phyloP scores from a whole-genome alignment of 2,888 invertebrate species.

The Luffia ferchaultella region DNA sequence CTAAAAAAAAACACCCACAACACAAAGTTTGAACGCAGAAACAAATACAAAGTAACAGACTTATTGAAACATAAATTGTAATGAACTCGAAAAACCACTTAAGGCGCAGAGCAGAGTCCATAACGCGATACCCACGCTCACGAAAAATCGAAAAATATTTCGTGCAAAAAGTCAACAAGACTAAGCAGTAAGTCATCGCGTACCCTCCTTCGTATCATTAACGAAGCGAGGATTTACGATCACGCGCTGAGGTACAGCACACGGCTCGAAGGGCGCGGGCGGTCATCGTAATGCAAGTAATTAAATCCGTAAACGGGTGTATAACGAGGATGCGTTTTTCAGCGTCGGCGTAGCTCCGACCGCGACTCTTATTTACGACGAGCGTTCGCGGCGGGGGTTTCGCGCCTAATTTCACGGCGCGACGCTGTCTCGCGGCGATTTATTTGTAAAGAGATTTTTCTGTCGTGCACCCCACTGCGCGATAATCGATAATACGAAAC shows the following conservation, averaged over 20 bases:
- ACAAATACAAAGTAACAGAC: conserved; percentile 38
- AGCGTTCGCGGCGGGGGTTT: conserved; percentile 60
- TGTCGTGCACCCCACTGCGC: conserved; percentile 53
- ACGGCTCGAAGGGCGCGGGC: conserved; percentile 22
- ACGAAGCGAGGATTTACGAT: conserved; percentile 57
- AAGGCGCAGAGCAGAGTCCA: conserved; percentile 44
- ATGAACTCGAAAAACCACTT: conserved; percentile 53
- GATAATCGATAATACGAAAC: conserved; percentile 49
- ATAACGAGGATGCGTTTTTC: conserved; percentile 55
- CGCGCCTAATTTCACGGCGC: conserved; percentile 59
- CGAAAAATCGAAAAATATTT: conserved; percentile 42
- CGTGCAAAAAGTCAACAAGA: conserved; percentile 47
- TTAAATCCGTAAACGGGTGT: conserved; percentile 62
- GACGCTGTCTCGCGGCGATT: conserved; percentile 58
- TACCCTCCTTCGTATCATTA: conserved; percentile 52
- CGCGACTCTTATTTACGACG: conserved; percentile 60
- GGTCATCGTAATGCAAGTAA: conserved; percentile 45
- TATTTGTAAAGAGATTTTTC: conserved; percentile 58
- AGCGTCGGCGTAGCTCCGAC: conserved; percentile 31
- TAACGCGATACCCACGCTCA: conserved; percentile 44
- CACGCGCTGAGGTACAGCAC: conserved; percentile 34
- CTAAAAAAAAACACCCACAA: no score
- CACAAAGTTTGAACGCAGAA: no score
- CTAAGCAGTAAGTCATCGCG: conserved; percentile 53
- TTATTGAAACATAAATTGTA: conserved; percentile 50